These are phyloP conservation scores for Percopsis omiscomaycus DNA, from an alignment of 2,797 vertebrate species.

Conservation along the genomic window DNA sequence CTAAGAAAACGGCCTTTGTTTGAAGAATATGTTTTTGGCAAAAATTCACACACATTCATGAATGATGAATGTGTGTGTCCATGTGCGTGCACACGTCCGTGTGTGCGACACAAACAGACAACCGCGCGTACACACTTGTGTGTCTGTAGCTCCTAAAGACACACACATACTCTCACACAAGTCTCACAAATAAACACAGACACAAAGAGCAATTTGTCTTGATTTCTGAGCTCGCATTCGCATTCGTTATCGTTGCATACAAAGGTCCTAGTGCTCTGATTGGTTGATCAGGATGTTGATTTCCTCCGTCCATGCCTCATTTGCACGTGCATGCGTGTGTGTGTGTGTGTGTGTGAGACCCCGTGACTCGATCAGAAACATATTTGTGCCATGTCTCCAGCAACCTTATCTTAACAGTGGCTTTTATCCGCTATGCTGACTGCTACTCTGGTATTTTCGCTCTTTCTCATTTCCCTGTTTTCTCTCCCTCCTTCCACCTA, in stretches of 20 bases:
- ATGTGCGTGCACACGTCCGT: slow-evolving; percentile 22
- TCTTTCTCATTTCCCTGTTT: slow-evolving; percentile 37
- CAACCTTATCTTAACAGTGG: slow-evolving; percentile 71
- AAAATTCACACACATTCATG: slow-evolving; percentile 68
- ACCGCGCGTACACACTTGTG: slow-evolving; percentile 6
- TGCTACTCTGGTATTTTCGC: slow-evolving; percentile 76
- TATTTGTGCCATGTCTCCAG: slow-evolving; percentile 56
- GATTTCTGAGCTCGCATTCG: slow-evolving; percentile 38
- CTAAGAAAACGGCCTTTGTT: slow-evolving; percentile 68
- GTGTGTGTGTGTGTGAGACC: slow-evolving; percentile 35
- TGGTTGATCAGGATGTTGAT: slow-evolving; percentile 54
- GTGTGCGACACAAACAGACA: background rate
- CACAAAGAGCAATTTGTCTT: slow-evolving; percentile 56
- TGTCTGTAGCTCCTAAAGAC: slow-evolving; percentile 23
- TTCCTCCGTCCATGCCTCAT: slow-evolving; percentile 50
- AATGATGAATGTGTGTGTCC: slow-evolving; percentile 59
- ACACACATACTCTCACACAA: slow-evolving; percentile 38
- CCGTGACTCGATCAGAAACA: slow-evolving; percentile 64
- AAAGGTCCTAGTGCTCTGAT: slow-evolving; percentile 55
- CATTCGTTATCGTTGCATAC: slow-evolving; percentile 45
- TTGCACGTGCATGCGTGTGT: slow-evolving; percentile 15
- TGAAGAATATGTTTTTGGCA: slow-evolving; percentile 71
- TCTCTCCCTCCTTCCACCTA: slow-evolving; percentile 21
- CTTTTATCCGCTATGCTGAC: slow-evolving; percentile 72
- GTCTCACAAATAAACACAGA: slow-evolving; percentile 51